Base-by-base conservation (phyloP, 2,888 invertebrate species). In the Lepetodrilus schrolli region DNA sequence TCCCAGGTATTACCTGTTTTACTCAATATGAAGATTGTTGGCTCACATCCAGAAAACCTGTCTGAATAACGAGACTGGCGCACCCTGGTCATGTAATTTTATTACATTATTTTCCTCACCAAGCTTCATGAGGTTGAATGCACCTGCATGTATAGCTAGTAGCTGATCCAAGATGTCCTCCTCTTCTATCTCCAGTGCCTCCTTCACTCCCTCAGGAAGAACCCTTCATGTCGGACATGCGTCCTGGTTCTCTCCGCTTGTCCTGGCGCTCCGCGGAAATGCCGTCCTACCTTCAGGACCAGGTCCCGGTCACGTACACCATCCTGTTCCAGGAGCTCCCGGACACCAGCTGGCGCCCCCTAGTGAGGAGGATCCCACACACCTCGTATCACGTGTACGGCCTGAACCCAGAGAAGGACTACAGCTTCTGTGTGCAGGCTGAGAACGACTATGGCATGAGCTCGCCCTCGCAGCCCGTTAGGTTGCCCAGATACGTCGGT, bases 371-470 rank as follows among this genome's bases (percentile, higher is more conserved):
- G 38, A 82, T 88, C 21, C 80, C 83, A 20, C 85, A 87, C 73
- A 86, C 86, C 1, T 79, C 79, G 30, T 86, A 86, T 72, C 80
- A 81, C 47, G 78, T 87, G 49, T 78, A 81, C 34, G 86, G 84
- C 5, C 80, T 87, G 17, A 72, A 77, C 10, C 83, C 86, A 0
- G 96, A 96, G 92, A 93, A 95, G 80, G 98, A 98, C 91, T 99
- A 99, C 92, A 95, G 95, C 90, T 97, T 98, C 93, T 93, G 99
- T 76, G 94, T 99, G 43, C 93, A 98, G 47, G 98, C 99, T 2
- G 98, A 98, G 90, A 99, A 98, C 92, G 96, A 96, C 90, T 96
- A 95, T 90, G 99, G 99, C 66, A 94, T 97, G 80, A 97, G 97
- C 91, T 97, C 98, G 90, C 98, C 99, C 0, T 97, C 97, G 71